These are phyloP conservation scores for Python bivittatus DNA, from an alignment of 2,113 vertebrate genomes.

Conservation along the genomic window DNA sequence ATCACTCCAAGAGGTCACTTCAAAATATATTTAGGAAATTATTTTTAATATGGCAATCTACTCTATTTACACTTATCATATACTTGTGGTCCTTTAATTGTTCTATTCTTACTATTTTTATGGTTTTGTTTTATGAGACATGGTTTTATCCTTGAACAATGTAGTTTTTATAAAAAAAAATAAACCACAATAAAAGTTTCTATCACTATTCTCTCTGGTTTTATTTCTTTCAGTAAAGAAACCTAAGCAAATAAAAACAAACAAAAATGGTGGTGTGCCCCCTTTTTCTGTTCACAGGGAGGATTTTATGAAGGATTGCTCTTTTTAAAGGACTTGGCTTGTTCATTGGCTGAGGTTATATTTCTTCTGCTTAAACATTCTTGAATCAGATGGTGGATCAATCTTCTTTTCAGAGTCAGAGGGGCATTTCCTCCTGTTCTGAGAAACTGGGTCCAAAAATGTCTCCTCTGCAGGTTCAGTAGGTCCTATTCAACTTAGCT, in stretches of 20 bases:
- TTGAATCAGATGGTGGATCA: background rate
- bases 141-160: background rate
- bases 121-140: background rate
- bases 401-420: background rate
- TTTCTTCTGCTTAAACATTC: background rate
- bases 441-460: background rate
- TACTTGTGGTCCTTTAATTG: background rate
- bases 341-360: background rate
- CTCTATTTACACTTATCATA: background rate
- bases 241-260: background rate
- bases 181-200: background rate
- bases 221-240: background rate
- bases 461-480: background rate
- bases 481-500: background rate
- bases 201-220: background rate
- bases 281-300: background rate
- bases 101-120: no score
- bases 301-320: background rate
- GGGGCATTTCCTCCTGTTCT: background rate
- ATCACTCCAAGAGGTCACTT: background rate
- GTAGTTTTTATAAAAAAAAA: background rate
- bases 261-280: background rate
- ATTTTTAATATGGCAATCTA: background rate
- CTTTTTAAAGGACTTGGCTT: background rate
- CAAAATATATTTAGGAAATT: background rate